Evolutionary conservation across 2,113 vertebrate genomes (phyloP), one percentile per base, ranked within the genome.

Genomic region (Chaetura pelagica): DNA sequence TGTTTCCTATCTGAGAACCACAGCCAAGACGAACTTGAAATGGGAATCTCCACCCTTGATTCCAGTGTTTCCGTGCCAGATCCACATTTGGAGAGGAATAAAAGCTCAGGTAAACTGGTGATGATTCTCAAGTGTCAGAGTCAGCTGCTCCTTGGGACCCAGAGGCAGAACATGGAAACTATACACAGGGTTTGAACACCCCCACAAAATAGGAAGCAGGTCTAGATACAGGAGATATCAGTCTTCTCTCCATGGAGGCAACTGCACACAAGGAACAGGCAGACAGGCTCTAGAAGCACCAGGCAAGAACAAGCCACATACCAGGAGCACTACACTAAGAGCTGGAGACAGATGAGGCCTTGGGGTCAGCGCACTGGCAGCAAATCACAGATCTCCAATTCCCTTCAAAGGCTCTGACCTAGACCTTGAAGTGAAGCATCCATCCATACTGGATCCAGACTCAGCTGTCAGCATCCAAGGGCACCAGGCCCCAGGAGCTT

Each of bases 191-290:
- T 42, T 46, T 69, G 83, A 62, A 30, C 14, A 24, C 12, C 34
- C 35, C 19, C 23, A 81, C 17, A 21, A 14, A 61, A 27, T 0
- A 40, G 63, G 54, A 1, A 75, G 34, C 26, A 0, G 0, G 16
- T 16, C 69, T 58, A 32, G 4, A 0, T 2, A 24, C 9, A 59
- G 42, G 17, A 90, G 27, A 20, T 5, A 24, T 10, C 81, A 38
- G 27, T 20, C 16, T 84, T 38, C 46, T n/a, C 59, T 35, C 51
- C 58, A 30, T 0, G 15, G 68, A 59, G 21, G 21, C 1, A 4
- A 46, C 74, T 9, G 24, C 51, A 13, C 0, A 2, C 44, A 19
- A 42, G 19, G 51, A 67, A 10, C 16, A 58, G 77, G 44, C 1
- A 24, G 4, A 14, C 6, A n/a, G 29, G 49, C 24, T 51, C 63